Conservation (phyloP, 2,113 vertebrate genomes). For the Calcarius ornatus region DNA sequence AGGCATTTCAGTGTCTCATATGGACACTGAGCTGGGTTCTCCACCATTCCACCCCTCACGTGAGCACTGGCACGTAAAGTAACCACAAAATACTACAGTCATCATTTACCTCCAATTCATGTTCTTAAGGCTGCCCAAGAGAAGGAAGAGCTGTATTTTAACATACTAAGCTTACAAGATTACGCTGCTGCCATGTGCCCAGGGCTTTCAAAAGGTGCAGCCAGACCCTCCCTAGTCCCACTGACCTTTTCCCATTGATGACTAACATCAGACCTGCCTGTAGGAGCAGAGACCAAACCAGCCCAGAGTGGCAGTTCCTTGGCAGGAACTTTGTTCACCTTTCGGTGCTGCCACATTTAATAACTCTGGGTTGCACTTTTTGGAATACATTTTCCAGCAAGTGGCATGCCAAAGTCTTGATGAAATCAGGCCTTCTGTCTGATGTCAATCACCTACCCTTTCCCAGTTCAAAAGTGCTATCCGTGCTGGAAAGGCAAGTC, state of each 20-base stretch:
- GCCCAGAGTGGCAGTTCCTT: slow-evolving; percentile 18
- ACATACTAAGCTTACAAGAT: not conserved
- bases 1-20: not conserved
- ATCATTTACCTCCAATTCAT: not conserved
- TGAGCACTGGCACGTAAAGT: not conserved
- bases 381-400: slow-evolving; percentile 52
- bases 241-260: slow-evolving; percentile 3
- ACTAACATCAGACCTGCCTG: not conserved
- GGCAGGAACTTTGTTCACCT: slow-evolving; percentile 28
- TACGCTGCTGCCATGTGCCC: not conserved
- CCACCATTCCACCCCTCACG: not conserved
- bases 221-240: not conserved
- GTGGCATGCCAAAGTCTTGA: slow-evolving; percentile 39
- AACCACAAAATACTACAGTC: not conserved
- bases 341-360: slow-evolving; percentile 25
- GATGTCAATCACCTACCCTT: slow-evolving; percentile 39
- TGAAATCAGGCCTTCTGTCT: slow-evolving; percentile 46
- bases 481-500: not conserved
- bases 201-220: not conserved
- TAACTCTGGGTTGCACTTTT: slow-evolving; percentile 1
- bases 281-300: not conserved
- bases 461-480: not conserved
- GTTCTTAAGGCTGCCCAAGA: not conserved
- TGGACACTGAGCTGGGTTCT: not conserved
- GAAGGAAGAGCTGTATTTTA: not conserved